These are phyloP conservation scores for Andrena cerasifolii DNA, from an alignment of 1,140 invertebrate species.

Conservation along the genomic window DNA sequence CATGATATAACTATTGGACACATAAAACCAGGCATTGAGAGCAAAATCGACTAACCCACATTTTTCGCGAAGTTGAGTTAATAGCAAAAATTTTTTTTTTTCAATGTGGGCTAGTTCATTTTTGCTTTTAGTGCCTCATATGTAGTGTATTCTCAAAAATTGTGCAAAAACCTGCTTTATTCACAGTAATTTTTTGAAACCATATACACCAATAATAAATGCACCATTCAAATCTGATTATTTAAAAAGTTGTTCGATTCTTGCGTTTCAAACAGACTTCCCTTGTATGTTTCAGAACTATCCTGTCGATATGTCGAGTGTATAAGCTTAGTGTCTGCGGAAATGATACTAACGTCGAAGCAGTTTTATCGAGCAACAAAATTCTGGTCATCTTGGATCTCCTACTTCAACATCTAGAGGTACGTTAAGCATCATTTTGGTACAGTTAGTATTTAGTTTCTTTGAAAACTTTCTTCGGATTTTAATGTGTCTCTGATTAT, in stretches of 20 bases:
- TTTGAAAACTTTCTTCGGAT: background rate
- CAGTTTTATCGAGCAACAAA: slow-evolving; percentile 88
- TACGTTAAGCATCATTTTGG: slow-evolving; percentile 71
- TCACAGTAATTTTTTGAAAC: background rate
- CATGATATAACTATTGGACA: no score
- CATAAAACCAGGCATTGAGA: no score
- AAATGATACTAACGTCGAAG: slow-evolving; percentile 85
- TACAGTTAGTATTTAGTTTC: background rate
- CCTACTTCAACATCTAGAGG: slow-evolving; percentile 86
- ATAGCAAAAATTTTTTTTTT: no score
- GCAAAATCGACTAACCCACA: no score
- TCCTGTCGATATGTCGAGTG: slow-evolving; percentile 85
- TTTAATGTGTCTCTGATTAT: no score
- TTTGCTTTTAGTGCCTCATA: no score
- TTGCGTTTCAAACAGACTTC: background rate
- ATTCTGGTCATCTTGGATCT: slow-evolving; percentile 87
- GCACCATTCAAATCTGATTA: background rate
- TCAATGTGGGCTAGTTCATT: no score
- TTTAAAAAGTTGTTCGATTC: background rate
- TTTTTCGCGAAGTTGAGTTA: no score
- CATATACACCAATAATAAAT: background rate
- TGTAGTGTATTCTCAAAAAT: no score
- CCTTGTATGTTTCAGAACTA: slow-evolving; percentile 82
- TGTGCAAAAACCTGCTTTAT: no score
- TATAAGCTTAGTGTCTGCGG: slow-evolving; percentile 84